Percentiles rank a stretch among this genome's conserved stretches.
phyloP scores from a whole-genome alignment of 2,113 vertebrate species.

The Anhinga anhinga region DNA sequence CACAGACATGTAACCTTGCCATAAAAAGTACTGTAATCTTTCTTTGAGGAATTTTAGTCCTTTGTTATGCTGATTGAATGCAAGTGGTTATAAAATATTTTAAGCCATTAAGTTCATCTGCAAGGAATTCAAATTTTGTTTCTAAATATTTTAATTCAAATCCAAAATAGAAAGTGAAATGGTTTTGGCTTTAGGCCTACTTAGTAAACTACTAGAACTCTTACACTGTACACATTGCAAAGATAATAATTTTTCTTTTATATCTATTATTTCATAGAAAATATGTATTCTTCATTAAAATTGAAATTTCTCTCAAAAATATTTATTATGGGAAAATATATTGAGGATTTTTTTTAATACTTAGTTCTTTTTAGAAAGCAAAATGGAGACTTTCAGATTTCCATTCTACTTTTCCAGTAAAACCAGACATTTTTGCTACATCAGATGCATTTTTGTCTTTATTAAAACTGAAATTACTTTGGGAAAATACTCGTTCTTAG shows the following conservation, averaged over 20 bases:
- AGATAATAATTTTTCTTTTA: neutral
- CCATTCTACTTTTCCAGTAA: neutral
- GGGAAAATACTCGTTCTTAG: neutral
- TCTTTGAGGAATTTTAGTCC: neutral
- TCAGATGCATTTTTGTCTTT: neutral
- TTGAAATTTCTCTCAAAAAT: neutral
- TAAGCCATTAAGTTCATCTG: neutral
- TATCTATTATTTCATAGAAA: neutral
- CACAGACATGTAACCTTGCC: neutral
- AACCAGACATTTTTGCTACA: neutral
- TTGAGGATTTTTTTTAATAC: rapidly evolving
- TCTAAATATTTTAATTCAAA: neutral
- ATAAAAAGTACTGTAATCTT: neutral
- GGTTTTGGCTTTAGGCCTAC: neutral
- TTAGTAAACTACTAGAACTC: neutral
- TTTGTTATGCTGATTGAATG: neutral
- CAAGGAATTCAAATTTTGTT: neutral
- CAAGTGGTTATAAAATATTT: neutral
- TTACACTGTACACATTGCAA: neutral
- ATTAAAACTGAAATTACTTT: neutral
- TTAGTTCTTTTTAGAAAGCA: neutral
- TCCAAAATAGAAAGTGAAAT: neutral
- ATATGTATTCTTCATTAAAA: neutral
- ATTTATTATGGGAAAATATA: neutral
- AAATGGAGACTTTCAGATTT: neutral